Evolutionary conservation across 2,888 invertebrate species (phyloP).

Genomic region (Empis livida): DNA sequence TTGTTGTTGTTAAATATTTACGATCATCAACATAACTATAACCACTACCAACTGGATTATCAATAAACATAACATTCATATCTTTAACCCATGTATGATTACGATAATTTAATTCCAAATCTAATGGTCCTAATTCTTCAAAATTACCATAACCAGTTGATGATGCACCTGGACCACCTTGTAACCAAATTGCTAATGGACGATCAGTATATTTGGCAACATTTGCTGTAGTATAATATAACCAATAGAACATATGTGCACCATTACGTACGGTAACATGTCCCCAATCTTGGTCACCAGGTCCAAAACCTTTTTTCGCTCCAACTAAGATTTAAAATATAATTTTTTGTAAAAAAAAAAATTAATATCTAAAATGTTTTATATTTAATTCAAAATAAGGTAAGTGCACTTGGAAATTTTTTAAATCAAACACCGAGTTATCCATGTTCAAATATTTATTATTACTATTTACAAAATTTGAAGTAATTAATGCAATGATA

Average conservation of each 20-base stretch:
- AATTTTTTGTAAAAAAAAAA: neutral
- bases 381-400: too few species aligned
- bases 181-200: slow-evolving; percentile 77
- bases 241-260: slow-evolving; percentile 80
- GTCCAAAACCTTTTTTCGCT: slow-evolving; percentile 39
- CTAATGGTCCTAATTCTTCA: slow-evolving; percentile 65
- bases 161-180: slow-evolving; percentile 76
- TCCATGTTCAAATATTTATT: too few species aligned
- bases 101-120: slow-evolving; percentile 51
- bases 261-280: slow-evolving; percentile 57
- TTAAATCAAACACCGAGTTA: too few species aligned
- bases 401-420: too few species aligned
- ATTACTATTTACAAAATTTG: too few species aligned
- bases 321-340: slow-evolving; percentile 2
- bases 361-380: too few species aligned
- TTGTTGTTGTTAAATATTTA: slow-evolving; percentile 40
- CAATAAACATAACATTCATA: slow-evolving; percentile 75
- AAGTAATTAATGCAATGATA: too few species aligned
- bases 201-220: slow-evolving; percentile 46
- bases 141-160: slow-evolving; percentile 81
- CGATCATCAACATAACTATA: slow-evolving; percentile 62
- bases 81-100: slow-evolving; percentile 63
- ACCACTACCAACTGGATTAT: slow-evolving; percentile 83
- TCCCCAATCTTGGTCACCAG: slow-evolving; percentile 58
- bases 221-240: slow-evolving; percentile 59